Percentiles rank a stretch among this genome's conserved stretches.
Evolutionary conservation across 1,140 invertebrate genomes (phyloP).

Genomic region (Meloidogyne exigua): DNA sequence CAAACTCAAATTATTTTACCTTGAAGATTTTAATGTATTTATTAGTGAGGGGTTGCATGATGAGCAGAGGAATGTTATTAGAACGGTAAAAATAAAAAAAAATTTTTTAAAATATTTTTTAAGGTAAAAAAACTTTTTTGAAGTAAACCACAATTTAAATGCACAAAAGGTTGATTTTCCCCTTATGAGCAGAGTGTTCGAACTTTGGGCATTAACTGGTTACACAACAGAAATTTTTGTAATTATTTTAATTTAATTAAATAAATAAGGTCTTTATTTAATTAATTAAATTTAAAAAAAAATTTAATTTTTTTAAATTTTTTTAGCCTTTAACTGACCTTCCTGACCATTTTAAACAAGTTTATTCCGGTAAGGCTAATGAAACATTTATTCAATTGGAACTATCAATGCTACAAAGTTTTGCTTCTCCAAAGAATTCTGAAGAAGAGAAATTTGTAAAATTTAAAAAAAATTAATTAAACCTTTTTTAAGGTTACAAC

Average conservation of each 20-base stretch:
- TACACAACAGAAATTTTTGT: background rate
- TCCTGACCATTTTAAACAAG: constrained; percentile 64
- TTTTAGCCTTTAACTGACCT: constrained; percentile 51
- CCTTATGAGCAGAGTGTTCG: constrained; percentile 27
- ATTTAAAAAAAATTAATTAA: constrained; percentile 1
- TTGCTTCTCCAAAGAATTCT: constrained; percentile 48
- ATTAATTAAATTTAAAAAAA: background rate
- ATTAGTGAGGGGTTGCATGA: constrained; percentile 26
- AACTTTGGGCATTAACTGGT: constrained; percentile 12
- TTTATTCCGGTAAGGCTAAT: constrained; percentile 73
- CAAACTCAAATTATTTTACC: constrained; percentile 55
- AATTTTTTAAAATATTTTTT: constrained; percentile 5
- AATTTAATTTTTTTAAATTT: constrained; percentile 50
- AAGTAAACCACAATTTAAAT: constrained; percentile 39
- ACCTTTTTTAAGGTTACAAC: constrained; percentile 41
- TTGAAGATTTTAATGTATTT: constrained; percentile 47
- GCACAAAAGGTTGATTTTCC: constrained; percentile 46
- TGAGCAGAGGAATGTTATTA: constrained; percentile 16
- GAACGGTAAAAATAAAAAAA: background rate
- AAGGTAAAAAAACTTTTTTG: constrained; percentile 49
- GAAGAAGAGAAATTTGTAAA: constrained; percentile 22
- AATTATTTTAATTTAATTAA: no score
- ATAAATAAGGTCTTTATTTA: no score
- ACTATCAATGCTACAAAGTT: constrained; percentile 73
- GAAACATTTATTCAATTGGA: constrained; percentile 81